Percentiles rank a stretch among this genome's conserved stretches.
Evolutionary conservation across 1,140 invertebrate species (phyloP).

Genomic region (Bicyclus anynana): DNA sequence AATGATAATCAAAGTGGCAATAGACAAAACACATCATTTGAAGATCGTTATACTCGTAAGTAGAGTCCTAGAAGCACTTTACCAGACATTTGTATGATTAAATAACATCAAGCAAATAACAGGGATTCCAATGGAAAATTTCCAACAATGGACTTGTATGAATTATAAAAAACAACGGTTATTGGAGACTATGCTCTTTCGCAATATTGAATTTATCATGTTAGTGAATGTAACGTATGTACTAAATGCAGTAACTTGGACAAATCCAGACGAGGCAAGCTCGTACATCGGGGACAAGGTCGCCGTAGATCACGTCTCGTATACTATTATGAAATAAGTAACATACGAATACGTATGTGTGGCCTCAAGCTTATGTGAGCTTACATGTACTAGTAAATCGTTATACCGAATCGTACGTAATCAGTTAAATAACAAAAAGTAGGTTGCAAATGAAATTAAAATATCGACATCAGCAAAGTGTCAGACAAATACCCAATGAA

Average conservation of each 20-base stretch:
- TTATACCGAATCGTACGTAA: not conserved
- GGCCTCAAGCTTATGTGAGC: not conserved
- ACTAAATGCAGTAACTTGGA: not conserved
- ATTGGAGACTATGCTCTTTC: no score
- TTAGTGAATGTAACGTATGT: not conserved
- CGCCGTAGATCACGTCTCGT: conserved; percentile 15
- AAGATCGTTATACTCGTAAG: no score
- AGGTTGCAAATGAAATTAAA: not conserved
- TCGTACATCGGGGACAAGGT: conserved; percentile 42
- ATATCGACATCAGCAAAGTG: not conserved
- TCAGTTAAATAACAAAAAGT: not conserved
- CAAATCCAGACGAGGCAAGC: conserved; percentile 14
- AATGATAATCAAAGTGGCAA: no score
- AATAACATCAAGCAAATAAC: no score
- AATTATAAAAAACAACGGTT: no score
- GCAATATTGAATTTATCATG: no score
- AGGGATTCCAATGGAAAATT: no score
- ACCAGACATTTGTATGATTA: no score
- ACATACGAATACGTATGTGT: conserved; percentile 8
- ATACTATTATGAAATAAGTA: conserved; percentile 28
- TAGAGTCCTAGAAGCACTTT: no score
- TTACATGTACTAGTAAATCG: not conserved
- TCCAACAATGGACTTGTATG: no score
- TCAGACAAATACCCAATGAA: not conserved
- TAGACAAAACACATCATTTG: no score